phyloP scores from a whole-genome alignment of 2,797 vertebrate genomes.

The Muscicapa striata region DNA sequence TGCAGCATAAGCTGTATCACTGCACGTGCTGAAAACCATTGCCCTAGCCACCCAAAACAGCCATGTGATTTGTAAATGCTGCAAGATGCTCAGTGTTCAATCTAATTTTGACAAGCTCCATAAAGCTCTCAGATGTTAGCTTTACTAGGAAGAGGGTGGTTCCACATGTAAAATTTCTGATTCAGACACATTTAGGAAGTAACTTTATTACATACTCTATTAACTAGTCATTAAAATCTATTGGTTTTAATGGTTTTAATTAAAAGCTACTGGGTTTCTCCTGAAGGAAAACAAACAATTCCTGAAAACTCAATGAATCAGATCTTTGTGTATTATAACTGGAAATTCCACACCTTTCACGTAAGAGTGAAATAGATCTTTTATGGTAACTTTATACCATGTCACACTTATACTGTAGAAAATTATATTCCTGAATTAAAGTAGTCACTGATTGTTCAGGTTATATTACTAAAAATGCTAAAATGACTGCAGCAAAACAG shows the following conservation, averaged over 20 bases:
- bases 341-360: not conserved
- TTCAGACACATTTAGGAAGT: not conserved
- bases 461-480: not conserved
- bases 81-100: not conserved
- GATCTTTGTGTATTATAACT: not conserved
- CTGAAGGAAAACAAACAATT: not conserved
- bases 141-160: not conserved
- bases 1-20: not conserved
- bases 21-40: not conserved
- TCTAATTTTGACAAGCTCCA: not conserved
- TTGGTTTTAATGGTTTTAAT: not conserved
- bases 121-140: not conserved
- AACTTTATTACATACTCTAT: not conserved
- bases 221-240: not conserved
- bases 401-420: not conserved
- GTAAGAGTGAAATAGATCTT: not conserved
- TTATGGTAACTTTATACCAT: not conserved
- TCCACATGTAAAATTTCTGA: not conserved
- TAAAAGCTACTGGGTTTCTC: not conserved
- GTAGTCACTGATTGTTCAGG: not conserved
- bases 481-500: not conserved
- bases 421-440: not conserved
- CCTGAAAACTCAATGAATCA: not conserved
- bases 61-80: not conserved
- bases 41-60: not conserved